A percentile compares a stretch with the other conserved stretches of the same genome.
These are phyloP conservation scores for Ageneiosus marmoratus DNA, from an alignment of 2,113 vertebrate species.

Conservation along the genomic window DNA sequence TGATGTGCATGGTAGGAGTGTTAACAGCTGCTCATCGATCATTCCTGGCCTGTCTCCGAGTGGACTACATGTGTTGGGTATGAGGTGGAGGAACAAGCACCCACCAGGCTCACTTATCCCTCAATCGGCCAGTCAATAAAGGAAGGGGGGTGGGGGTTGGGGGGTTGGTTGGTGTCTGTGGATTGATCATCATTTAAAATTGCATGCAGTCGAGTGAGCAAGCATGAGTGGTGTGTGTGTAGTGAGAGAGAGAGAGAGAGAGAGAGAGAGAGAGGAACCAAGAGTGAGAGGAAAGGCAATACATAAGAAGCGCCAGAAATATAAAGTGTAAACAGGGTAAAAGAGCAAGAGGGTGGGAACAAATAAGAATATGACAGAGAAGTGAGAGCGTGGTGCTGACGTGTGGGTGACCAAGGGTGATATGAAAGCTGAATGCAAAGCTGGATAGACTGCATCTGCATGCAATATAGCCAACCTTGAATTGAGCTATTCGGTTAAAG, in stretches of 20 bases:
- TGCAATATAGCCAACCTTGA: not conserved
- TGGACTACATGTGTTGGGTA: conserved; percentile 24
- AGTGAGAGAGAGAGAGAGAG: conserved; percentile 1
- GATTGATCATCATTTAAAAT: conserved; percentile 51
- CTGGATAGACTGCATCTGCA: not conserved
- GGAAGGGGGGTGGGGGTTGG: no score
- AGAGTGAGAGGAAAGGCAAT: not conserved
- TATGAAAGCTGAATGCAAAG: not conserved
- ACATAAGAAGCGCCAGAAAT: not conserved
- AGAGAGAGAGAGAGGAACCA: not conserved
- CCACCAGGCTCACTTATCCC: conserved; percentile 35
- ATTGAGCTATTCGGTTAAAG: not conserved
- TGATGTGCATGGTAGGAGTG: conserved; percentile 47
- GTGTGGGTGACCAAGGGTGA: not conserved
- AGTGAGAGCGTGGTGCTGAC: not conserved
- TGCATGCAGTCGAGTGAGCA: conserved; percentile 28
- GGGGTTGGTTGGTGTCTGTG: no score
- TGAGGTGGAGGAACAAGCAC: conserved; percentile 27
- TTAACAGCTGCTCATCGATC: conserved; percentile 54
- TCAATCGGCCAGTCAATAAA: conserved; percentile 37
- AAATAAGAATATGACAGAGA: not conserved
- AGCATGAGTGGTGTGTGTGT: conserved; percentile 30
- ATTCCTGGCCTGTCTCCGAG: conserved; percentile 35
- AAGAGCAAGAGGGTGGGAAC: not conserved
- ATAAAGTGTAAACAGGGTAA: not conserved